These are phyloP conservation scores for Plectrocnemia conspersa DNA, from an alignment of 1,140 invertebrate genomes.

Conservation along the genomic window DNA sequence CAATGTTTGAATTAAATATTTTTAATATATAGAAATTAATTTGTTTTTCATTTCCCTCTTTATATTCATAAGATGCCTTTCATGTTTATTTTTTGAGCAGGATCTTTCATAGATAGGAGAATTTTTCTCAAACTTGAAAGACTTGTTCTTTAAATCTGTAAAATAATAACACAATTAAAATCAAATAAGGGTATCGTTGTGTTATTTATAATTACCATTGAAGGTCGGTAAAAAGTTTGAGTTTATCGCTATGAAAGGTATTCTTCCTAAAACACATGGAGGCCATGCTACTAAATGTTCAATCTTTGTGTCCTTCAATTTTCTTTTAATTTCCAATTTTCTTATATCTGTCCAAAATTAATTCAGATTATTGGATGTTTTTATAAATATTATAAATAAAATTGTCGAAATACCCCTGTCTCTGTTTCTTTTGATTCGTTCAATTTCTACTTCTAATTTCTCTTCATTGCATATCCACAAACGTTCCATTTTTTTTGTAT, in stretches of 20 bases:
- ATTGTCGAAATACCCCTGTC: constrained; percentile 6
- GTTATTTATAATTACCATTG: background rate
- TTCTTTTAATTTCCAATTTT: constrained; percentile 6
- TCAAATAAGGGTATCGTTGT: too few relatives aligned
- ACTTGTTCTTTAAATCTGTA: too few relatives aligned
- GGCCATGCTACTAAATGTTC: background rate
- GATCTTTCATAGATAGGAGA: too few relatives aligned
- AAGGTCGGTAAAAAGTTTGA: constrained; percentile 2
- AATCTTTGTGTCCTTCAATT: background rate
- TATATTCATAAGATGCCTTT: too few relatives aligned
- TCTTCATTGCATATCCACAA: constrained; percentile 5
- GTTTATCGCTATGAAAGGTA: background rate
- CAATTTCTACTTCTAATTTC: constrained; percentile 5
- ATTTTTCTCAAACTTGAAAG: too few relatives aligned
- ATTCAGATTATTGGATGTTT: background rate
- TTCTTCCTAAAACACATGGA: background rate
- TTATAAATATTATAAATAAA: background rate
- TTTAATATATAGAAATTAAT: too few relatives aligned
- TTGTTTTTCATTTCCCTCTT: too few relatives aligned
- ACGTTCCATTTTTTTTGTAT: constrained; percentile 4
- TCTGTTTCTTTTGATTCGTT: constrained; percentile 10
- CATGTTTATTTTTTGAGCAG: too few relatives aligned
- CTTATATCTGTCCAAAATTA: constrained; percentile 5
- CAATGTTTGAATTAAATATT: too few relatives aligned
- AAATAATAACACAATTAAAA: too few relatives aligned